Evolutionary conservation across 1,140 invertebrate genomes (phyloP).

Genomic region (Halictus rubicundus): DNA sequence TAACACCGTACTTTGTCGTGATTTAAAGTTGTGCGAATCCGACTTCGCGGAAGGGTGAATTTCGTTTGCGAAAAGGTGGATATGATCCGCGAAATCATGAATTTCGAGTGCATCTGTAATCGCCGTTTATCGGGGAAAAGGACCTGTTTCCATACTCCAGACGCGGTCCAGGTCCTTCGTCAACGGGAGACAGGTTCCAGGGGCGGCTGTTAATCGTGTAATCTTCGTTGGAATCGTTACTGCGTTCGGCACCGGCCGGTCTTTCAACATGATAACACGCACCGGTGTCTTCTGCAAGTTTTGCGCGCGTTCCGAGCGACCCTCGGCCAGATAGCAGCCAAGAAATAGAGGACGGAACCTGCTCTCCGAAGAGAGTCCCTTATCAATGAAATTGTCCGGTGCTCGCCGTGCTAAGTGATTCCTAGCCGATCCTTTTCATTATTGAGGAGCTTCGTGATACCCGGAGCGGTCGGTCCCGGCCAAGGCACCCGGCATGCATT

Average conservation of each 20-base stretch:
- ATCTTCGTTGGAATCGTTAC: not conserved
- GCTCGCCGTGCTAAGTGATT: not conserved
- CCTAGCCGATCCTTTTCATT: not conserved
- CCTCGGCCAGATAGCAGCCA: slow-evolving; percentile 1
- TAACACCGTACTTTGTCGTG: no score
- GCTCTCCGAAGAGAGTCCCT: not conserved
- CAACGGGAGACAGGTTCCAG: not conserved
- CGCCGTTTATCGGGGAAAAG: no score
- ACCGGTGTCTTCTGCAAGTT: slow-evolving; percentile 1
- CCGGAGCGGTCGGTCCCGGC: not conserved
- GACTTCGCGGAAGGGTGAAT: no score
- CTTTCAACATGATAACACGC: slow-evolving; percentile 9
- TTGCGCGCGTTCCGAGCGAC: not conserved
- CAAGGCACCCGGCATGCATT: slow-evolving; percentile 32
- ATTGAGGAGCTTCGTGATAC: not conserved
- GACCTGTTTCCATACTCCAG: no score
- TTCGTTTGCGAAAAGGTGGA: no score
- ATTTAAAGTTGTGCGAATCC: no score
- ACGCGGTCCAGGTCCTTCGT: not conserved
- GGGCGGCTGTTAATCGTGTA: not conserved
- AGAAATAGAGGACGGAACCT: not conserved
- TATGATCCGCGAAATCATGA: no score
- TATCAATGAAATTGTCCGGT: slow-evolving; percentile 32
- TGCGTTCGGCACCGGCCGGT: not conserved
- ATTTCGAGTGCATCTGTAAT: not conserved